Conservation (phyloP, 2,113 vertebrate species). For the Taurulus bubalis region DNA sequence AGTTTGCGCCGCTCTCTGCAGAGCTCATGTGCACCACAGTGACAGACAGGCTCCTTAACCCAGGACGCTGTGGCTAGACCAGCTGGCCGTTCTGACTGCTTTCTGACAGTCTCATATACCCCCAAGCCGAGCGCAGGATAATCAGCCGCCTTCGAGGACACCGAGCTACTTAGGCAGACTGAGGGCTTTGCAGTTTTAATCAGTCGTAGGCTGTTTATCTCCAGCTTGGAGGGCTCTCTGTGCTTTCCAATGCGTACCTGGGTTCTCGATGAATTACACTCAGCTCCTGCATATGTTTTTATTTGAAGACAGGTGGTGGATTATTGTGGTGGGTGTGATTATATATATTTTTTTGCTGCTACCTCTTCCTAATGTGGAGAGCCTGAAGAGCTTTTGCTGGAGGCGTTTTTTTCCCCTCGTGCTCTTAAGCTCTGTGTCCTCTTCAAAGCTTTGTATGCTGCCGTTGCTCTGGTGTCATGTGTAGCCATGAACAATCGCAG, state of each 20-base stretch:
- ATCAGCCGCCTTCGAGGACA: constrained; percentile 62
- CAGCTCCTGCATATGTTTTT: constrained; percentile 39
- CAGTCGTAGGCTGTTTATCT: constrained; percentile 64
- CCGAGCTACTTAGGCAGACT: constrained; percentile 72
- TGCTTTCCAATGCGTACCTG: constrained; percentile 44
- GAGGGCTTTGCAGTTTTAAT: constrained; percentile 72
- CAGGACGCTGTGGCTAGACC: constrained; percentile 50
- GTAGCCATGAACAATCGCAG: constrained; percentile 63
- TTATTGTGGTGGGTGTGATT: constrained; percentile 37
- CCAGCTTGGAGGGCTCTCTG: constrained; percentile 11
- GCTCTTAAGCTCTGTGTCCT: constrained; percentile 49
- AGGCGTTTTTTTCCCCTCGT: constrained; percentile 32
- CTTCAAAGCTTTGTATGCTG: constrained; percentile 59
- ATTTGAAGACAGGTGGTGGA: constrained; percentile 41
- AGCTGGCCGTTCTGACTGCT: constrained; percentile 74
- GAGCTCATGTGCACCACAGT: constrained; percentile 54
- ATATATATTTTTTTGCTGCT: background rate
- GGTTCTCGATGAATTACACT: constrained; percentile 25
- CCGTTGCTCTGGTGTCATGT: constrained; percentile 52
- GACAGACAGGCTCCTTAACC: constrained; percentile 57
- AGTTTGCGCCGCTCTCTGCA: constrained; percentile 5
- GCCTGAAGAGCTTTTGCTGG: constrained; percentile 33
- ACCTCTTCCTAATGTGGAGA: background rate
- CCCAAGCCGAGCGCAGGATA: constrained; percentile 63
- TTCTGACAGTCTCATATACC: constrained; percentile 55